Conservation (phyloP, 2,797 vertebrate genomes). For the Limnodromus scolopaceus region DNA sequence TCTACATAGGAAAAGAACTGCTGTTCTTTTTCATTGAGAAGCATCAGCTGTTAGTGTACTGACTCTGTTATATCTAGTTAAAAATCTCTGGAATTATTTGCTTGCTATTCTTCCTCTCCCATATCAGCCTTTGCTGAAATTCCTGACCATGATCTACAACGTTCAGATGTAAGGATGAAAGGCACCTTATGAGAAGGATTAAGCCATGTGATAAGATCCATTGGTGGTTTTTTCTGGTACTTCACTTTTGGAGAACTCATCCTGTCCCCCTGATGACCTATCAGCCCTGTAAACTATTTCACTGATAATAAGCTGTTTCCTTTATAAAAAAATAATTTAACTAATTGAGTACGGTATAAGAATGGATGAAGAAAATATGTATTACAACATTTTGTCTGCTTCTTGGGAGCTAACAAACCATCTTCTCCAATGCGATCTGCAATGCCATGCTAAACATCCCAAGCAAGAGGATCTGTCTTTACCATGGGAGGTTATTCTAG, state of each 20-base stretch:
- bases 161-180: neutral
- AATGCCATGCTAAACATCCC: neutral
- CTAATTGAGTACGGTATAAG: neutral
- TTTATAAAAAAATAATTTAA: neutral
- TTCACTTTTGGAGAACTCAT: neutral
- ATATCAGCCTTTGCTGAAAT: neutral
- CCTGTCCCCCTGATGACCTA: neutral
- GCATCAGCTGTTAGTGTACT: conserved; percentile 48
- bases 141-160: neutral
- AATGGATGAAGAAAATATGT: neutral
- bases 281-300: neutral
- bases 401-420: neutral
- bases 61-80: conserved; percentile 53
- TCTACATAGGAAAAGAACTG: conserved; percentile 58
- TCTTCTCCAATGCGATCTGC: neutral
- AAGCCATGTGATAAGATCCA: neutral
- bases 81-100: conserved; percentile 58
- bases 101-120: conserved; percentile 1
- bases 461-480: neutral
- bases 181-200: neutral
- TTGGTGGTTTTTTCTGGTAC: neutral
- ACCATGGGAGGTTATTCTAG: neutral
- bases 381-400: neutral
- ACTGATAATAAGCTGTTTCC: fast-evolving
- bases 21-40: conserved; percentile 66